Conservation (phyloP, 2,888 invertebrate species). For the Leptopilina drosophilae region DNA sequence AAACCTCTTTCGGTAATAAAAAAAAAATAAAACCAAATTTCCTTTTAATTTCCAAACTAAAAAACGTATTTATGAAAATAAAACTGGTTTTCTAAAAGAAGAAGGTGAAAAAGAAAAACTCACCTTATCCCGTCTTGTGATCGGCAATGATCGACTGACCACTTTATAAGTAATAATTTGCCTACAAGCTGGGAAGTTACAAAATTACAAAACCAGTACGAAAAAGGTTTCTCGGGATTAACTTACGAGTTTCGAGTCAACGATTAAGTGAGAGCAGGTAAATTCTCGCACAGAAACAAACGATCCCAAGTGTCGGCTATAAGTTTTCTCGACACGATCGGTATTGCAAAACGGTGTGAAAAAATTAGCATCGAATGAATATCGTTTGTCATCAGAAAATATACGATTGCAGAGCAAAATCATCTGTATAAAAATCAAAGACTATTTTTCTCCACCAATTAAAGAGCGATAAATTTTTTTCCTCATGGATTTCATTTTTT, state of each 20-base stretch:
- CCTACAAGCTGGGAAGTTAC: conserved; percentile 36
- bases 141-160: conserved; percentile 34
- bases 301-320: conserved; percentile 65
- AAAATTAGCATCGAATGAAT: conserved; percentile 63
- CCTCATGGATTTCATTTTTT: too few species aligned
- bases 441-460: conserved; percentile 46
- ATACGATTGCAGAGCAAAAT: conserved; percentile 43
- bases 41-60: too few species aligned
- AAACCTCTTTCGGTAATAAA: conserved; percentile 42
- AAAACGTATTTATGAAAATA: background rate
- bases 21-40: too few species aligned
- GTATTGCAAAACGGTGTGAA: conserved; percentile 63
- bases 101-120: background rate
- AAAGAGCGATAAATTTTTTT: conserved; percentile 24
- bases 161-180: conserved; percentile 35
- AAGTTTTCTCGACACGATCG: conserved; percentile 66
- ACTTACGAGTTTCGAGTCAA: conserved; percentile 59
- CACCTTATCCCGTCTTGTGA: conserved; percentile 27
- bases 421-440: conserved; percentile 39
- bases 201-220: conserved; percentile 36
- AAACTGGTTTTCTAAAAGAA: background rate
- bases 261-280: conserved; percentile 67
- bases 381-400: conserved; percentile 64
- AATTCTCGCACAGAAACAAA: conserved; percentile 68
- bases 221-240: conserved; percentile 49